Base-by-base conservation (phyloP, 2,888 invertebrate genomes). In the Dioctria rufipes region DNA sequence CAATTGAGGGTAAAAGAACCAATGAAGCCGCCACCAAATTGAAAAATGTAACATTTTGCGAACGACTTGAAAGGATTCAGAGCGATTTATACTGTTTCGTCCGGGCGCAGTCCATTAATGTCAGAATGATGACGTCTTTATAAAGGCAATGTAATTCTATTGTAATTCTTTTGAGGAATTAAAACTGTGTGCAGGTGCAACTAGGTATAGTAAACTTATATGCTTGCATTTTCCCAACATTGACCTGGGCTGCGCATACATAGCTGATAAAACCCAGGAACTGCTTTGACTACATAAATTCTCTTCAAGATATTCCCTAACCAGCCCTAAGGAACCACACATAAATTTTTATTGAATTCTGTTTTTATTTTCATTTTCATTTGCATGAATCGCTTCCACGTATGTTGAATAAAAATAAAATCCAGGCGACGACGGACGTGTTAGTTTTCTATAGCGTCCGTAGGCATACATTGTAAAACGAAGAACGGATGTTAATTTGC, bases 401-500 rank as follows among this genome's bases (percentile, higher is more conserved):
- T 37, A 69, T 5, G 49, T 43, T 25, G 25, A 25, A 25, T 25
- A 25, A 25, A 25, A 25, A 25, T 25, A 25, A 25, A 25, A 25
- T 11, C 37, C 69, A 49, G 69, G 25, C 25, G 69, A 37, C 49
- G 69, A 46, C 11, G 13, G 54, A 71, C 54, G 40, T 37, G 71
- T 37, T 40, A 54, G 71, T 71, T 71, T 69, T 71, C 54, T 54
- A 71, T 54, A 71, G 37, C 54, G 60, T n/a, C 54, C 54, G 11
- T 5, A 3, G 39, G 8, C 61, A 46, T 25, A 61, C 46, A 37
- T 77, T n/a, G 25, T 25, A 25, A 75, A 67, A 63, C 60, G 80
- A 73, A 78, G 78, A 82, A 60, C 81, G 81, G 81, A 82, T 82
- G 81, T 82, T 80, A 80, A 80, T 82, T 82, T 82, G 81, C 81